These are phyloP conservation scores for Pinna nobilis DNA, from an alignment of 1,140 invertebrate species.

Conservation along the genomic window DNA sequence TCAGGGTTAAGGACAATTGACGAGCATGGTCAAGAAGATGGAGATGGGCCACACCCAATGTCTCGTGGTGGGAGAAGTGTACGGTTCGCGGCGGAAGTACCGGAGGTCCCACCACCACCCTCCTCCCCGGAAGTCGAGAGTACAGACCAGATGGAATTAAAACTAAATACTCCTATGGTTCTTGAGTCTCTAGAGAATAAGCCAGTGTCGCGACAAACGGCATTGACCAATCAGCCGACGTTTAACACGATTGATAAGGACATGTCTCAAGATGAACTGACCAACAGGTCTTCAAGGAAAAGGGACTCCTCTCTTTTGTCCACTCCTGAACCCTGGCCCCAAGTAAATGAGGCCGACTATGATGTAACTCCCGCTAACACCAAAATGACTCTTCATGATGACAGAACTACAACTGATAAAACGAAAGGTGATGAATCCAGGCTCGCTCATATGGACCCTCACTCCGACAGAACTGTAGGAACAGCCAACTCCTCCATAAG, in stretches of 20 bases:
- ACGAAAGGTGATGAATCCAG: conserved; percentile 12
- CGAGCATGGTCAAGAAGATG: conserved; percentile 32
- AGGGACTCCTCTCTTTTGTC: conserved; percentile 42
- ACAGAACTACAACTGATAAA: neutral
- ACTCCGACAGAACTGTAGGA: conserved; percentile 14
- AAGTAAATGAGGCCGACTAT: conserved; percentile 59
- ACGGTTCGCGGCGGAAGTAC: conserved; percentile 45
- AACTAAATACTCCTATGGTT: conserved; percentile 26
- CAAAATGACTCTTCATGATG: conserved; percentile 26
- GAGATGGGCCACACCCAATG: conserved; percentile 35
- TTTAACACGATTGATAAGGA: conserved; percentile 40
- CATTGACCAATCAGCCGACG: conserved; percentile 36
- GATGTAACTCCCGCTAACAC: conserved; percentile 40
- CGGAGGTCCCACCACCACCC: conserved; percentile 53
- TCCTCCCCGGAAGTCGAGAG: conserved; percentile 38
- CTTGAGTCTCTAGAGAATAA: conserved; percentile 17
- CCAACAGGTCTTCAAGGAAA: conserved; percentile 10
- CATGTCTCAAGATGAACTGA: conserved; percentile 22
- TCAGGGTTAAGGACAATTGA: conserved; percentile 48
- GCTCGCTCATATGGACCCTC: conserved; percentile 23
- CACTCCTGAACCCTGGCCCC: conserved; percentile 61
- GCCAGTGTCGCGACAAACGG: conserved; percentile 24
- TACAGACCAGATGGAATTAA: neutral
- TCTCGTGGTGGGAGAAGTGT: conserved; percentile 50
- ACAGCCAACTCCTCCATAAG: conserved; percentile 18